Conservation (phyloP, 2,113 vertebrate genomes). For the Pionites leucogaster region DNA sequence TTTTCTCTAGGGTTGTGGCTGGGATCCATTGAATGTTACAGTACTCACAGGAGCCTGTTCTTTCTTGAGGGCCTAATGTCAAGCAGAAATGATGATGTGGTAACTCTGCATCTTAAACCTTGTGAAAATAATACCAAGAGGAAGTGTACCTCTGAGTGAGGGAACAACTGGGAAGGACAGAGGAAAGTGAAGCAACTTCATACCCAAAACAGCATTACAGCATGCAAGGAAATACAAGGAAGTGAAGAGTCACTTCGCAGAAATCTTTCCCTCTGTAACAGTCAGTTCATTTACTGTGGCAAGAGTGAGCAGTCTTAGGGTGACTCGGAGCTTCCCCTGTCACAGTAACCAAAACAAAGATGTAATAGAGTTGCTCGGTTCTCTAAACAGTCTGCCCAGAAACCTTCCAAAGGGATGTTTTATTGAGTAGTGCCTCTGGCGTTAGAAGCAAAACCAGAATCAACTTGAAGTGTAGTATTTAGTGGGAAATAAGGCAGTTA, state of each 20-base stretch:
- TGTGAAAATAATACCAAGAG: neutral
- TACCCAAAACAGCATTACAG: neutral
- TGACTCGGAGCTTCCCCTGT: neutral
- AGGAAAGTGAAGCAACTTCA: neutral
- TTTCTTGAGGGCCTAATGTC: neutral
- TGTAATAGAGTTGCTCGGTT: neutral
- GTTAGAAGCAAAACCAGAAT: neutral
- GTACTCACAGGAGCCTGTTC: neutral
- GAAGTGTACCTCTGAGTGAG: neutral
- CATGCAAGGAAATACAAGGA: neutral
- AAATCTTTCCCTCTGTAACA: neutral
- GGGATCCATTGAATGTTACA: neutral
- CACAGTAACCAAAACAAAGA: neutral
- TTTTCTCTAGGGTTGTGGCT: neutral
- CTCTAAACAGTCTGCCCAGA: neutral
- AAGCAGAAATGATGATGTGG: neutral
- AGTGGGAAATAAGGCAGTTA: neutral
- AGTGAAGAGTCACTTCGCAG: neutral
- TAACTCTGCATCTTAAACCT: neutral
- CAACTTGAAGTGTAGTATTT: neutral
- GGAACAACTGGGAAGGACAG: neutral
- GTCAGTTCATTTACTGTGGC: neutral
- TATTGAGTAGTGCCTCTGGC: neutral
- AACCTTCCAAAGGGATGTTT: neutral
- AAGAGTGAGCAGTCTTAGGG: neutral